Base-by-base conservation (phyloP, 2,888 invertebrate species). In the Pandemis cinnamomeana region DNA sequence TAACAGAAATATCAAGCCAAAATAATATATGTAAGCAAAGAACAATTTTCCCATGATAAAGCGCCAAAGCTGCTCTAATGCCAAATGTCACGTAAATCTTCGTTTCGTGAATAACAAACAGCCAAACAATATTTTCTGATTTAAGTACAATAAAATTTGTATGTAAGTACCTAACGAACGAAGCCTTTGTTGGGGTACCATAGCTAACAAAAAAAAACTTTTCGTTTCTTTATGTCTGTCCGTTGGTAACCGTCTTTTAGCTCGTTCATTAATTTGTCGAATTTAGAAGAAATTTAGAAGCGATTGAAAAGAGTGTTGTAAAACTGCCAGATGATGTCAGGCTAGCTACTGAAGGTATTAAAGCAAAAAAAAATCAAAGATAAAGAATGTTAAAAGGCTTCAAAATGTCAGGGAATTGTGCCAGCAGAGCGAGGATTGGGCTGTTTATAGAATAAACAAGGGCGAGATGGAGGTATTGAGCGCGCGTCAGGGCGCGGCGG, bases 361-460 rank as follows among this genome's bases (percentile, higher is more conserved):
- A 70, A 61, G 66, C 69, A 74, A 73, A 66, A 66, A 66, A 66
- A 73, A 64, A 58, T 67, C 55, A 82, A 79, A 78, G 77, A 75
- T 77, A 77, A 80, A 67, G 74, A 79, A 78, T 72, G 55, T 79
- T 79, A 78, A 80, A 81, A 80, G 80, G 79, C 78, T 73, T 78
- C 79, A 77, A 78, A 80, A 78, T 81, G 82, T 81, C 83, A 82
- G 76, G 80, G 83, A 82, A 81, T 77, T 78, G 78, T 77, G 78
- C 77, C 77, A 71, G 72, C 60, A 71, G 67, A 71, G 76, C 74
- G 77, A 78, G 80, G 81, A 82, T 78, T 82, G 80, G 81, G 77
- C 80, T 91, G 89, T 91, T 91, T 91, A 85, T 89, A 89, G 82
- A 90, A 88, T 87, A 91, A 92, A 92, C 91, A 91, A 83, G 81